Evolutionary conservation across 2,888 invertebrate species (phyloP), one percentile per base, ranked within the genome.

Genomic region (Macrophya annulata): DNA sequence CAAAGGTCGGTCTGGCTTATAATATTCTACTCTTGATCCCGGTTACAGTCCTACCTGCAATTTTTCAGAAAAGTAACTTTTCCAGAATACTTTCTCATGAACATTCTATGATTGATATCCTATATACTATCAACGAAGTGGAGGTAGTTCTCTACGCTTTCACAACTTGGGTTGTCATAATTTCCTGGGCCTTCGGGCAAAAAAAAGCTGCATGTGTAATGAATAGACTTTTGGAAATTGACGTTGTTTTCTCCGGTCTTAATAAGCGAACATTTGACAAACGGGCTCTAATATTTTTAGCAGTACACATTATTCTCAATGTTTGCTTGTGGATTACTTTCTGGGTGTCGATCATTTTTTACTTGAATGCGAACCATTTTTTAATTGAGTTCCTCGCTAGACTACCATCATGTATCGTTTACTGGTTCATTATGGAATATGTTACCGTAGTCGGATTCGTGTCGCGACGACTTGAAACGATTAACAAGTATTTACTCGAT

Each of bases 191-290:
- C 12, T 25, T 62, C 9, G 0, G 62, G 3, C 62, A 62, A 25
- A 25, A 12, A 62, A 21, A 21, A 8, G 62, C 12, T 25, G 62
- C 25, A 10, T 3, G 25, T 25, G 25, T 62, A 62, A 25, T 62
- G 62, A 62, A 62, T 62, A 62, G 62, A 62, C 62, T 62, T 0
- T 62, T 62, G 10, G 62, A 62, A 62, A 10, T 62, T 62, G 62
- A 62, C 21, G 8, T 25, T 59, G 8, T 8, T 21, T 3, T 59
- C 6, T 59, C 59, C 21, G 59, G 21, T 5, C 59, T 59, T n/a
- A 59, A 25, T 21, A 62, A 62, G 25, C 62, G 25, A 62, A 21
- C 62, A 25, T 62, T 25, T 4, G 8, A 62, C 12, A 25, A 10
- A 62, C 62, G 62, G 0, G 25, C 21, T 25, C 9, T 62, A 9